Evolutionary conservation across 2,888 invertebrate species (phyloP).

Genomic region (Peribatodes rhomboidaria): DNA sequence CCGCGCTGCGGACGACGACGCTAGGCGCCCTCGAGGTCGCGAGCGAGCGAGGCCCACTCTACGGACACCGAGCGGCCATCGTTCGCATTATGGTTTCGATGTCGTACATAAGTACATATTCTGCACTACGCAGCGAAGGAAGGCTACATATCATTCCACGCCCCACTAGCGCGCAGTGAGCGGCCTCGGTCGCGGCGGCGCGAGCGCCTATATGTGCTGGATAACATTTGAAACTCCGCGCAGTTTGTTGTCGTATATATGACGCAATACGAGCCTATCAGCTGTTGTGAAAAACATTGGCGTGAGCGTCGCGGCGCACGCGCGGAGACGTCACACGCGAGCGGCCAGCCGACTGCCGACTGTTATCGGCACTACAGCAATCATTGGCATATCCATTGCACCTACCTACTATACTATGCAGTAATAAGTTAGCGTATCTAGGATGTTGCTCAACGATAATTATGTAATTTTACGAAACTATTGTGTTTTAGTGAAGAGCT

Average conservation of each 20-base stretch:
- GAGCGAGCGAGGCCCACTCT: background rate
- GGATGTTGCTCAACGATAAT: background rate
- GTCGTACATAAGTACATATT: background rate
- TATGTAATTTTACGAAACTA: background rate
- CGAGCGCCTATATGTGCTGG: background rate
- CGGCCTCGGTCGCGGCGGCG: background rate
- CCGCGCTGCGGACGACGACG: background rate
- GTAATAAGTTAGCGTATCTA: background rate
- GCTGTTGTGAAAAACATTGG: constrained; percentile 42
- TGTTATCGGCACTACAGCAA: background rate
- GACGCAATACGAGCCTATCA: constrained; percentile 38
- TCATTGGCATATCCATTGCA: background rate
- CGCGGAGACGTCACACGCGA: constrained; percentile 17
- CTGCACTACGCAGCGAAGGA: background rate
- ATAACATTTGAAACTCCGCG: background rate
- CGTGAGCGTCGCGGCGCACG: too few relatives aligned
- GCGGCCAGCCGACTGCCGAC: background rate
- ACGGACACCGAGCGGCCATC: background rate
- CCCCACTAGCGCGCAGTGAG: background rate
- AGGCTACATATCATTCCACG: background rate
- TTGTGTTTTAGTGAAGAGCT: background rate
- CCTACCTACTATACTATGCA: background rate
- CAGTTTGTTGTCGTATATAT: constrained; percentile 26
- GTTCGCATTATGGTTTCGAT: background rate
- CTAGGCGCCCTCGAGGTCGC: background rate